phyloP scores from a whole-genome alignment of 2,888 invertebrate species.

The Harpalus rubripes region DNA sequence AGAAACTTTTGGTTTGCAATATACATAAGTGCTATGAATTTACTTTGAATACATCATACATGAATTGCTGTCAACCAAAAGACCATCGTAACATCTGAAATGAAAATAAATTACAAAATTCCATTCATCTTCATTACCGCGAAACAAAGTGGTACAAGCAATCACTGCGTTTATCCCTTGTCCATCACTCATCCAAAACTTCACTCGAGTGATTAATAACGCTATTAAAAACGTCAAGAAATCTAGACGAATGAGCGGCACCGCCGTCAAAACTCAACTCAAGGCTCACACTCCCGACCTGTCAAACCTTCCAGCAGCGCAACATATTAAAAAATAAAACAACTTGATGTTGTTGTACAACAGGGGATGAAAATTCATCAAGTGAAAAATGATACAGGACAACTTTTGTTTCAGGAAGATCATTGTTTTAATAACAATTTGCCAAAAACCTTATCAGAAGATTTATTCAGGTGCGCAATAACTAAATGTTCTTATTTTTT shows the following conservation, averaged over 20 bases:
- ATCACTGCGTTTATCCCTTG: constrained; percentile 44
- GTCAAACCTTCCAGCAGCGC: constrained; percentile 8
- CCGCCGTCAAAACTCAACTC: not conserved
- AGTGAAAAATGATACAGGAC: no score
- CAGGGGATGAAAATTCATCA: not conserved
- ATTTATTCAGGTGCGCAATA: no score
- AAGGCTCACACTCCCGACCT: not conserved
- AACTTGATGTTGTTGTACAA: constrained; percentile 15
- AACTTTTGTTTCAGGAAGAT: no score
- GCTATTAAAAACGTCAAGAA: constrained; percentile 46
- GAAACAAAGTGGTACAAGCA: constrained; percentile 49
- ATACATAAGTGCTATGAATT: no score
- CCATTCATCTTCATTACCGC: constrained; percentile 37
- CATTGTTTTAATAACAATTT: no score
- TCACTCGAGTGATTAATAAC: constrained; percentile 34
- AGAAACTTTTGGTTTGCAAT: no score
- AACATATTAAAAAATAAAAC: constrained; percentile 48
- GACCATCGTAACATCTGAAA: constrained; percentile 10
- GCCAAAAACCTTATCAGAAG: no score
- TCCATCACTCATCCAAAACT: constrained; percentile 47
- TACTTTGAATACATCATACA: constrained; percentile 1
- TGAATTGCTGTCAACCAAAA: not conserved
- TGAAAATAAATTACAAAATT: constrained; percentile 47
- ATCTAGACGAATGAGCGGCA: constrained; percentile 13
- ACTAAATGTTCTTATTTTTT: no score